A percentile compares a stretch with the other conserved stretches of the same genome.
Conservation (phyloP, 2,797 vertebrate species). For the Molossus molossus region DNA sequence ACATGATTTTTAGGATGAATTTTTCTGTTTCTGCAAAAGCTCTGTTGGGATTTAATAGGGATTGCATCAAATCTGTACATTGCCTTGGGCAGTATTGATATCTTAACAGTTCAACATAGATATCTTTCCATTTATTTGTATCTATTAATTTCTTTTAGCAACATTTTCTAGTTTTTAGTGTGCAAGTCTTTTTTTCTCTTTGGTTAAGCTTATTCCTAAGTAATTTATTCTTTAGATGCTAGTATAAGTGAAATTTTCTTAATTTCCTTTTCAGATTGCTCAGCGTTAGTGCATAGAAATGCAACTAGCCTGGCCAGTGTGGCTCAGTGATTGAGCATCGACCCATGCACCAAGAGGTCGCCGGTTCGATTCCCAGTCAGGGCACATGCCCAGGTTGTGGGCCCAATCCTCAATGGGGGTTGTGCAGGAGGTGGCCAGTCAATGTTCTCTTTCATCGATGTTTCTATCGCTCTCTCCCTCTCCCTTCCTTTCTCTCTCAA, state of each 20-base stretch:
- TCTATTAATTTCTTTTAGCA: background rate
- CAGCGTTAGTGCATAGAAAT: too few relatives aligned
- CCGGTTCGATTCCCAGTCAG: too few relatives aligned
- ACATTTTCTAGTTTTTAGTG: background rate
- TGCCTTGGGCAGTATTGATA: background rate
- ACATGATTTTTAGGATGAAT: background rate
- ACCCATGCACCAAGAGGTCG: too few relatives aligned
- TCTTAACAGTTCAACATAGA: background rate
- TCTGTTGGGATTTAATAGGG: background rate
- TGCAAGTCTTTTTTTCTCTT: background rate
- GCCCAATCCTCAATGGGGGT: too few relatives aligned
- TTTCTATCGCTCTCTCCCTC: too few relatives aligned
- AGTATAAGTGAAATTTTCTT: background rate
- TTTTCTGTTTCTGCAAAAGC: conserved; percentile 25
- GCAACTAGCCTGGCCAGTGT: too few relatives aligned
- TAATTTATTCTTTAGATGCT: conserved; percentile 5
- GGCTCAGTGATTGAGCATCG: too few relatives aligned
- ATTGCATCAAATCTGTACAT: background rate
- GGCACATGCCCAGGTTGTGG: too few relatives aligned
- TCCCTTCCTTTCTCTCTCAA: too few relatives aligned
- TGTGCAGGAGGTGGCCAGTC: too few relatives aligned
- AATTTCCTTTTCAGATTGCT: background rate
- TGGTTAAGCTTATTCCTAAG: background rate
- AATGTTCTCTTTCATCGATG: too few relatives aligned
- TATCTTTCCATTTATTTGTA: background rate